A percentile compares a stretch with the other conserved stretches of the same genome.
phyloP scores from a whole-genome alignment of 2,797 vertebrate genomes.

The Nannoperca australis region DNA sequence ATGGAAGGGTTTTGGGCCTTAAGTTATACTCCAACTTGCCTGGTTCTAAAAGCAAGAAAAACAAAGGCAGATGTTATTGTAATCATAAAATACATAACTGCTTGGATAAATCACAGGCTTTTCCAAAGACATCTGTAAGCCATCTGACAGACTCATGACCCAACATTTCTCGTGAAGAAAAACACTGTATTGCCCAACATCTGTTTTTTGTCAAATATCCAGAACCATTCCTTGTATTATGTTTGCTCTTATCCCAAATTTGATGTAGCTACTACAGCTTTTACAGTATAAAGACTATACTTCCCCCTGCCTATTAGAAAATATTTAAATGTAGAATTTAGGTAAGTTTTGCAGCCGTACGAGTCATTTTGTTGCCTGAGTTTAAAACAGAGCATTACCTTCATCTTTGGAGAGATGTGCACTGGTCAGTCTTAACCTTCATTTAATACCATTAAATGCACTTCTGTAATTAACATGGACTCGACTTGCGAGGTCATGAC shows the following conservation, averaged over 20 bases:
- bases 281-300: background rate
- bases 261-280: no score
- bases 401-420: background rate
- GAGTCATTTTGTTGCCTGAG: background rate
- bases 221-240: background rate
- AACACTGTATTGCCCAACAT: background rate
- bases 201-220: background rate
- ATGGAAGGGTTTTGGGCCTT: conserved; percentile 71
- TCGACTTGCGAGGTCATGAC: background rate
- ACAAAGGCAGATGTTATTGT: background rate
- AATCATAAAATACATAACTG: background rate
- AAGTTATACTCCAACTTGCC: conserved; percentile 61
- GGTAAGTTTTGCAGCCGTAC: background rate
- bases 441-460: background rate
- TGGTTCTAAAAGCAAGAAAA: conserved; percentile 72
- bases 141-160: background rate
- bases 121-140: conserved; percentile 1
- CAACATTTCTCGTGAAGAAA: background rate
- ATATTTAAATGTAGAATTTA: background rate
- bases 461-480: background rate
- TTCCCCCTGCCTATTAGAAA: background rate
- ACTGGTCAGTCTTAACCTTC: background rate
- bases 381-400: background rate
- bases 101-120: background rate
- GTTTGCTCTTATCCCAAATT: background rate